These are phyloP conservation scores for Heliconius congener DNA, from an alignment of 1,140 invertebrate species.

Conservation along the genomic window DNA sequence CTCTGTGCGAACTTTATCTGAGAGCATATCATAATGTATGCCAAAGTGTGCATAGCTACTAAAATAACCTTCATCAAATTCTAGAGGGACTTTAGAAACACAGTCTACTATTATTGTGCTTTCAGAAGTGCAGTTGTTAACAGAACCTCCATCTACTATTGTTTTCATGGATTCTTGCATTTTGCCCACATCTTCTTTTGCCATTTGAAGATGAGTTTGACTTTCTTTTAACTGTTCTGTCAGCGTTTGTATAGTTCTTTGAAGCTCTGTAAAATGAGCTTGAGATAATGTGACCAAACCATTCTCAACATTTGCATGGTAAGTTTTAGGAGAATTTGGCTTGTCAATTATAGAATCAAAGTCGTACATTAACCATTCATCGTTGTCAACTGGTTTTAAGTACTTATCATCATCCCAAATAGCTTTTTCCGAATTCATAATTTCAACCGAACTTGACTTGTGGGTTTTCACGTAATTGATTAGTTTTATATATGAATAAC, in stretches of 20 bases:
- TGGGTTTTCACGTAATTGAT: constrained; percentile 92
- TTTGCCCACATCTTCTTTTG: constrained; percentile 83
- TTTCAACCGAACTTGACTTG: constrained; percentile 81
- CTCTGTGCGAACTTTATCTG: constrained; percentile 94
- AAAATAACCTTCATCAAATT: constrained; percentile 92
- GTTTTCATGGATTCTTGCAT: constrained; percentile 85
- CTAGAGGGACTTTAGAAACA: constrained; percentile 79
- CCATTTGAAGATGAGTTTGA: constrained; percentile 82
- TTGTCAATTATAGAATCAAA: constrained; percentile 69
- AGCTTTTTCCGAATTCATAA: constrained; percentile 80
- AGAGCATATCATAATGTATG: constrained; percentile 98
- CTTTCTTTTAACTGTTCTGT: constrained; percentile 81
- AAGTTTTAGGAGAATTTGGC: constrained; percentile 64
- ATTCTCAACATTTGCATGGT: constrained; percentile 83
- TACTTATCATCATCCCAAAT: constrained; percentile 90
- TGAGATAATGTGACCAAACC: constrained; percentile 84
- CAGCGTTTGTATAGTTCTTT: constrained; percentile 83
- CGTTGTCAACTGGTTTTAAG: constrained; percentile 90
- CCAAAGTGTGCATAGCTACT: constrained; percentile 98
- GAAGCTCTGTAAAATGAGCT: constrained; percentile 84
- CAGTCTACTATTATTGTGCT: constrained; percentile 62
- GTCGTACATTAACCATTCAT: constrained; percentile 92
- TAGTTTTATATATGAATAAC: constrained; percentile 93
- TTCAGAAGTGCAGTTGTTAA: constrained; percentile 48
- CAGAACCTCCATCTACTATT: constrained; percentile 76